These are phyloP conservation scores for Himalopsyche anomala DNA, from an alignment of 2,888 invertebrate species.

Conservation along the genomic window DNA sequence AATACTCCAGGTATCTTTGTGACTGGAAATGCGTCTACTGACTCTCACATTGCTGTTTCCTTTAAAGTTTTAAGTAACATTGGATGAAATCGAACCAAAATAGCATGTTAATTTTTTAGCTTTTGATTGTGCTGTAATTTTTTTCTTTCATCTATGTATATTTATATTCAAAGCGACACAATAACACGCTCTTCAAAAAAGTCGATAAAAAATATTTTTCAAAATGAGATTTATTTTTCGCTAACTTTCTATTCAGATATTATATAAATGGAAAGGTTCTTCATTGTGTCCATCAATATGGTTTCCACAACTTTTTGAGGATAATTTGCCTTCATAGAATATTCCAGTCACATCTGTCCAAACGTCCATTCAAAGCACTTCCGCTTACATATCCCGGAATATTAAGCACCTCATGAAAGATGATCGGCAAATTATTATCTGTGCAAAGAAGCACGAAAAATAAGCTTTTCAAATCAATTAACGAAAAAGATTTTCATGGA, in stretches of 20 bases:
- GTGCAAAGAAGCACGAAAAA: not conserved
- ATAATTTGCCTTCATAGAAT: conserved; percentile 53
- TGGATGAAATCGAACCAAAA: no score
- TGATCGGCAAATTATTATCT: conserved; percentile 17
- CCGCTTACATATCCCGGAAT: conserved; percentile 49
- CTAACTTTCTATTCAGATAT: conserved; percentile 31
- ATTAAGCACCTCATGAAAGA: conserved; percentile 24
- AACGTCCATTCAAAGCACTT: conserved; percentile 52
- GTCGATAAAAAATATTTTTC: conserved; percentile 13
- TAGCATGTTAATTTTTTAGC: no score
- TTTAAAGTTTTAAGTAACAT: no score
- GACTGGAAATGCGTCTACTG: no score
- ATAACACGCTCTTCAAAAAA: conserved; percentile 7
- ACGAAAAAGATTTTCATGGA: no score
- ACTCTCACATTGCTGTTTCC: no score
- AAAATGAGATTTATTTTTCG: conserved; percentile 35
- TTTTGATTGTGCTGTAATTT: no score
- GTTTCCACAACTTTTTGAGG: conserved; percentile 48
- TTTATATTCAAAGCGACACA: not conserved
- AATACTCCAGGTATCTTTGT: no score
- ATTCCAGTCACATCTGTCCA: conserved; percentile 55
- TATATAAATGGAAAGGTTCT: conserved; percentile 38
- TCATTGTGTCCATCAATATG: conserved; percentile 49
- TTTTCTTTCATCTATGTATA: not conserved
- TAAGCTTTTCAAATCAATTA: no score